A percentile compares a stretch with the other conserved stretches of the same genome.
phyloP scores from a whole-genome alignment of 2,888 invertebrate species.

The Lacanobia oleracea region DNA sequence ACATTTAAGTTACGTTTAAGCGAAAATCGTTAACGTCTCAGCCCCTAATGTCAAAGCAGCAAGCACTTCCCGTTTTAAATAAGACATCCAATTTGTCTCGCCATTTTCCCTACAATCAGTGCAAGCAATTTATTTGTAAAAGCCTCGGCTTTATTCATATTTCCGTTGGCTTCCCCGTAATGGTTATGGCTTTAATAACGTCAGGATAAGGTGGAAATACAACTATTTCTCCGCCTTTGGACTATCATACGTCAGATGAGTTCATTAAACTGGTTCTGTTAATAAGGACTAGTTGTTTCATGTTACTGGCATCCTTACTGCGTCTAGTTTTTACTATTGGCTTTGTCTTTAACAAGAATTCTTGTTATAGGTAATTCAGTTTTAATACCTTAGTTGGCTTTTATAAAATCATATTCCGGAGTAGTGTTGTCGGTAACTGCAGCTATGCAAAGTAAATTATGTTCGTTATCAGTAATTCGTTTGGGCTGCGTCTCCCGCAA shows the following conservation, averaged over 20 bases:
- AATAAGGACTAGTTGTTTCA: conserved; percentile 22
- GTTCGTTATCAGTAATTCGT: conserved; percentile 56
- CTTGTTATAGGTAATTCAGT: conserved; percentile 1
- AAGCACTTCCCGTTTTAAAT: conserved; percentile 57
- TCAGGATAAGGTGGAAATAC: conserved; percentile 37
- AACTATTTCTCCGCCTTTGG: conserved; percentile 41
- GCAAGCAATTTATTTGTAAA: conserved; percentile 63
- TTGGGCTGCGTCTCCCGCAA: conserved; percentile 34
- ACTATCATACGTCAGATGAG: conserved; percentile 28
- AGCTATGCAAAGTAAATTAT: conserved; percentile 42
- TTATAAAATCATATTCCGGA: not conserved
- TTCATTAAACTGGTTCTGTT: conserved; percentile 53
- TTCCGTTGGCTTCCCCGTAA: conserved; percentile 49
- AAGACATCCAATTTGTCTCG: conserved; percentile 63
- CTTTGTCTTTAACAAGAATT: conserved; percentile 6
- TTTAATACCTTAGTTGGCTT: conserved; percentile 14
- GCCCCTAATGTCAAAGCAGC: conserved; percentile 39
- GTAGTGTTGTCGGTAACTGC: conserved; percentile 8
- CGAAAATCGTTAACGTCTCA: conserved; percentile 27
- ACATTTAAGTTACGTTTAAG: conserved; percentile 17
- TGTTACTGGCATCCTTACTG: conserved; percentile 36
- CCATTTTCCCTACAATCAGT: conserved; percentile 55
- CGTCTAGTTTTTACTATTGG: conserved; percentile 30
- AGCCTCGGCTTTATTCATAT: conserved; percentile 60
- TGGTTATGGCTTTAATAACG: conserved; percentile 58